phyloP scores from a whole-genome alignment of 2,113 vertebrate species.

The Strix aluco region DNA sequence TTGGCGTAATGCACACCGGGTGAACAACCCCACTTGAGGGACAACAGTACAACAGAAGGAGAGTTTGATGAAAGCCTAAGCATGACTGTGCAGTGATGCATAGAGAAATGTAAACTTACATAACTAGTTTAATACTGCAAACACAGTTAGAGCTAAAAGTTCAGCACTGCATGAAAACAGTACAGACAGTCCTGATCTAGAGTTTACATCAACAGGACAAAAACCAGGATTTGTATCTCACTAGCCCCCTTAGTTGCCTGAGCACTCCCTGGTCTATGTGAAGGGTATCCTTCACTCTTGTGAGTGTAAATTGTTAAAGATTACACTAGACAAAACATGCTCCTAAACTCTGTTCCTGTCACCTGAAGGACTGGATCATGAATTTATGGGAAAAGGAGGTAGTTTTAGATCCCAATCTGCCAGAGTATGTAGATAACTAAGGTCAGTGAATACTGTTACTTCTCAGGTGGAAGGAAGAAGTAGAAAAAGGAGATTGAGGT shows the following conservation, averaged over 20 bases:
- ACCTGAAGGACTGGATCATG: not conserved
- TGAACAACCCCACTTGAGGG: too few relatives aligned
- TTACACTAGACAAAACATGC: not conserved
- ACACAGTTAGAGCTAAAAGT: not conserved
- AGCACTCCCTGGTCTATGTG: not conserved
- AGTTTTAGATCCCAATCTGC: not conserved
- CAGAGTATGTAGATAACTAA: not conserved
- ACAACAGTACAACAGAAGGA: not conserved
- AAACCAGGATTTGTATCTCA: not conserved
- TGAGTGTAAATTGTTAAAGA: not conserved
- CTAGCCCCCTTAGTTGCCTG: not conserved
- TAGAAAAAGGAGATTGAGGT: not conserved
- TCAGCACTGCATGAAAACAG: conserved; percentile 21
- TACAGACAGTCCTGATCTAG: not conserved
- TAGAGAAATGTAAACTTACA: conserved; percentile 4
- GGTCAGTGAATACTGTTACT: not conserved
- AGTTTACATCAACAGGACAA: not conserved
- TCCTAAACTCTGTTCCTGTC: not conserved
- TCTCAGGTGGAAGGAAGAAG: not conserved
- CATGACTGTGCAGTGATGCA: not conserved
- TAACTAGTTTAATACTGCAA: conserved; percentile 32
- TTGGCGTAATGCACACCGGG: too few relatives aligned
- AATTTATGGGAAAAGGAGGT: not conserved
- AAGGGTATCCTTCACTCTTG: not conserved
- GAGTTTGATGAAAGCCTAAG: not conserved